Conservation (phyloP, 2,888 invertebrate species). For the Acleris holmiana region DNA sequence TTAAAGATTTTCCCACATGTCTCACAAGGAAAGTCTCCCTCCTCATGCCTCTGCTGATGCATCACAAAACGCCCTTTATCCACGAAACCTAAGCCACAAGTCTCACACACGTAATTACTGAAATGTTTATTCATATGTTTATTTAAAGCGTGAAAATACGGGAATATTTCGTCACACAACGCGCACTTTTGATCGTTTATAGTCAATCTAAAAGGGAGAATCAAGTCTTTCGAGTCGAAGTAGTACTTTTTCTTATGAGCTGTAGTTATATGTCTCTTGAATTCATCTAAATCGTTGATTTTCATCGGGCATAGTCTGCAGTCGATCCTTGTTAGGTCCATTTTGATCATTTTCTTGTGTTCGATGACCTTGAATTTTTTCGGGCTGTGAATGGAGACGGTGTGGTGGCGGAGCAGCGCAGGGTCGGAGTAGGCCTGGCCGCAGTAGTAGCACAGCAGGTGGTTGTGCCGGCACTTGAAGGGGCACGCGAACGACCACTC, state of each 20-base stretch:
- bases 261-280: slow-evolving; percentile 60
- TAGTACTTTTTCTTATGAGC: slow-evolving; percentile 68
- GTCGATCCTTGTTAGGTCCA: slow-evolving; percentile 70
- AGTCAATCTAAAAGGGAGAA: slow-evolving; percentile 64
- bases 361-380: slow-evolving; percentile 71
- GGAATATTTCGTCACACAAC: slow-evolving; percentile 58
- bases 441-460: slow-evolving; percentile 73
- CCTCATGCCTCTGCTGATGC: slow-evolving; percentile 71
- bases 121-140: slow-evolving; percentile 77
- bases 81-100: slow-evolving; percentile 68
- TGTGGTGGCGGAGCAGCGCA: slow-evolving; percentile 54
- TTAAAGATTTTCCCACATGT: slow-evolving; percentile 73
- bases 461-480: slow-evolving; percentile 74
- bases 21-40: slow-evolving; percentile 67
- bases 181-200: slow-evolving; percentile 65
- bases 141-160: slow-evolving; percentile 74
- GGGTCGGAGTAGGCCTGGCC: slow-evolving; percentile 63
- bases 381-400: slow-evolving; percentile 52
- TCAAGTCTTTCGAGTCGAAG: slow-evolving; percentile 61
- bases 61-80: slow-evolving; percentile 65
- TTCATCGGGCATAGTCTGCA: slow-evolving; percentile 62
- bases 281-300: slow-evolving; percentile 61
- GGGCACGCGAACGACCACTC: slow-evolving; percentile 72
- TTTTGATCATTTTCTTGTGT: slow-evolving; percentile 72
- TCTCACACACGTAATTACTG: slow-evolving; percentile 74